A percentile compares a stretch with the other conserved stretches of the same genome.
Evolutionary conservation across 2,797 vertebrate genomes (phyloP).

Genomic region (Halcyon leucocephala): DNA sequence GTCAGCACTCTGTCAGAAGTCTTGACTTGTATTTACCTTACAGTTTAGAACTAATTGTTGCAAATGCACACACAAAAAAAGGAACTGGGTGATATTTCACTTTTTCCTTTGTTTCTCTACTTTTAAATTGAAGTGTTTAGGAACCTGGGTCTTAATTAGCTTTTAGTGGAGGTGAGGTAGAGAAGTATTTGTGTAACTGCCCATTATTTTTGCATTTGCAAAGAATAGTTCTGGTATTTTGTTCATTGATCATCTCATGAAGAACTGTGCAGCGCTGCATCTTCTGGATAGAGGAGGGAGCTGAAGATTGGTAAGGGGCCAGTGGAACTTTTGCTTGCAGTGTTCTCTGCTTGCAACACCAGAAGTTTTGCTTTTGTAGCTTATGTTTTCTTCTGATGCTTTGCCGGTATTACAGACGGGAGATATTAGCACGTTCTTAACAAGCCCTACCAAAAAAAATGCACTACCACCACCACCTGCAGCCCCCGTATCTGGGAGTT

Average conservation of each 20-base stretch:
- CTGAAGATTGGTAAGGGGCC: not conserved
- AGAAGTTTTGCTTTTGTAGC: not conserved
- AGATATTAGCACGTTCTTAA: not conserved
- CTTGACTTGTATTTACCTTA: not conserved
- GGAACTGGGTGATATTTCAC: not conserved
- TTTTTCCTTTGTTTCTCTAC: not conserved
- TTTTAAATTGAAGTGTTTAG: not conserved
- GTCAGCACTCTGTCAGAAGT: not conserved
- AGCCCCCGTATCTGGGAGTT: too few species aligned
- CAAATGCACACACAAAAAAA: not conserved
- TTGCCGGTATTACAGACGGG: not conserved
- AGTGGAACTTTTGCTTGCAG: not conserved
- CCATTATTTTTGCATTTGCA: not conserved
- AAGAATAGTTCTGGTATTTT: not conserved
- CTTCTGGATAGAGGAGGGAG: not conserved
- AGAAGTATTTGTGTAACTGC: not conserved
- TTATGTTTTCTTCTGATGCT: not conserved
- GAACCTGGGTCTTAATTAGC: not conserved
- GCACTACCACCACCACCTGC: rapidly evolving
- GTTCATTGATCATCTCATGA: not conserved
- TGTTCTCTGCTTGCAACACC: not conserved
- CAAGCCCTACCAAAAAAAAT: not conserved
- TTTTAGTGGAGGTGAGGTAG: not conserved
- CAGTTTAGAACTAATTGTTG: not conserved
- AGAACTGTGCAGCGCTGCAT: not conserved